Evolutionary conservation across 1,140 invertebrate species (phyloP).

Genomic region (Drosophila ficusphila): DNA sequence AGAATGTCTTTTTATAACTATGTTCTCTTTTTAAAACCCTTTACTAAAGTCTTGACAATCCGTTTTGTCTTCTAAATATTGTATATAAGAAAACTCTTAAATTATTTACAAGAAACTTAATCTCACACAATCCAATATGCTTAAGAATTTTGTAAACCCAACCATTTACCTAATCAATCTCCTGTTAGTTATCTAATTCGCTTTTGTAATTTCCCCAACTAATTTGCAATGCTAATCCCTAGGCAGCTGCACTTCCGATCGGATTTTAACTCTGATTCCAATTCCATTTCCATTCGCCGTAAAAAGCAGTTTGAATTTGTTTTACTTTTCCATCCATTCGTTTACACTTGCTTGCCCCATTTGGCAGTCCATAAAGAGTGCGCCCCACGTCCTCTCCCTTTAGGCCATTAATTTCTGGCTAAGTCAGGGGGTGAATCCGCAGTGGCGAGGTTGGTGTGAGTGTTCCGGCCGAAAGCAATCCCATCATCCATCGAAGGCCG

Average conservation of each 20-base stretch:
- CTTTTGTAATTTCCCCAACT: slow-evolving; percentile 25
- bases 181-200: slow-evolving; percentile 30
- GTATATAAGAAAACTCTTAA: too few relatives aligned
- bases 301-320: slow-evolving; percentile 43
- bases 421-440: background rate
- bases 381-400: background rate
- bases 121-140: background rate
- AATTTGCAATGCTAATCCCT: slow-evolving; percentile 44
- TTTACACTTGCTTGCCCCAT: slow-evolving; percentile 24
- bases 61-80: too few relatives aligned
- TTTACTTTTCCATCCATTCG: slow-evolving; percentile 35
- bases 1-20: too few relatives aligned
- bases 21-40: too few relatives aligned
- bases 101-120: too few relatives aligned
- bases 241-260: slow-evolving; percentile 20
- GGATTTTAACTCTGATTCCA: slow-evolving; percentile 25
- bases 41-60: too few relatives aligned
- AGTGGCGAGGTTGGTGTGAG: background rate
- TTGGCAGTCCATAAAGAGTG: slow-evolving; percentile 43
- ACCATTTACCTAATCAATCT: slow-evolving; percentile 8
- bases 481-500: slow-evolving; percentile 26
- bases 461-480: slow-evolving; percentile 8
- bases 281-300: slow-evolving; percentile 40
- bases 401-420: slow-evolving; percentile 52
- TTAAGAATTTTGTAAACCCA: background rate